Percentiles rank a stretch among this genome's conserved stretches.
phyloP scores from a whole-genome alignment of 2,888 invertebrate species.

The Rapana venosa region DNA sequence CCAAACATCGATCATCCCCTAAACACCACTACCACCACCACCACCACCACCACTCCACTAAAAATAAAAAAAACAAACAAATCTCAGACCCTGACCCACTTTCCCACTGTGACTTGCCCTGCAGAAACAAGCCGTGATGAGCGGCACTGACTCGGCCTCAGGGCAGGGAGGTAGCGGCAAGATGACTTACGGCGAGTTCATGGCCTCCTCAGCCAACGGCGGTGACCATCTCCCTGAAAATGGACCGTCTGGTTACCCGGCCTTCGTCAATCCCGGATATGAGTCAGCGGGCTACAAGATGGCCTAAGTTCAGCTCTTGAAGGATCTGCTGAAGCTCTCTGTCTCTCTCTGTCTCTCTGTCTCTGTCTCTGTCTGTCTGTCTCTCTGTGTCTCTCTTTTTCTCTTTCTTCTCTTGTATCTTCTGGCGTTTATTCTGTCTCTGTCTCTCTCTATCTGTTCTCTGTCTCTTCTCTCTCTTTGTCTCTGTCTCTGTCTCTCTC shows the following conservation, averaged over 20 bases:
- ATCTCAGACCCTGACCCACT: too few species aligned
- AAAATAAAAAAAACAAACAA: too few species aligned
- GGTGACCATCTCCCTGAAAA: neutral
- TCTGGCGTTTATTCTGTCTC: too few species aligned
- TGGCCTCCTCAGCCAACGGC: neutral
- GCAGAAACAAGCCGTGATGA: constrained; percentile 35
- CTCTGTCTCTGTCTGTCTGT: too few species aligned
- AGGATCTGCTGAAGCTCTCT: neutral
- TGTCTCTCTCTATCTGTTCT: too few species aligned
- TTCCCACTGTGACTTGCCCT: neutral
- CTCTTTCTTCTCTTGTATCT: neutral
- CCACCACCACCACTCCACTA: too few species aligned
- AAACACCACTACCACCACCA: too few species aligned
- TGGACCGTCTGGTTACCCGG: neutral
- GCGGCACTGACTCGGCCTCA: neutral
- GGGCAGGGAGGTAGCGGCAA: neutral
- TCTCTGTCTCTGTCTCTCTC: too few species aligned
- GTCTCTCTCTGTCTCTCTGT: too few species aligned
- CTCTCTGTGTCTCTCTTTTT: too few species aligned
- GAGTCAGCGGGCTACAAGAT: constrained; percentile 29
- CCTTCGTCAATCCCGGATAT: constrained; percentile 27
- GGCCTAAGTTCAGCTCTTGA: neutral
- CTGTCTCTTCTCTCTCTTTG: too few species aligned
- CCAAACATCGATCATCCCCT: too few species aligned
- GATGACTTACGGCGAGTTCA: constrained; percentile 38